Evolutionary conservation across 2,797 vertebrate genomes (phyloP).

Genomic region (Euthynnus affinis): DNA sequence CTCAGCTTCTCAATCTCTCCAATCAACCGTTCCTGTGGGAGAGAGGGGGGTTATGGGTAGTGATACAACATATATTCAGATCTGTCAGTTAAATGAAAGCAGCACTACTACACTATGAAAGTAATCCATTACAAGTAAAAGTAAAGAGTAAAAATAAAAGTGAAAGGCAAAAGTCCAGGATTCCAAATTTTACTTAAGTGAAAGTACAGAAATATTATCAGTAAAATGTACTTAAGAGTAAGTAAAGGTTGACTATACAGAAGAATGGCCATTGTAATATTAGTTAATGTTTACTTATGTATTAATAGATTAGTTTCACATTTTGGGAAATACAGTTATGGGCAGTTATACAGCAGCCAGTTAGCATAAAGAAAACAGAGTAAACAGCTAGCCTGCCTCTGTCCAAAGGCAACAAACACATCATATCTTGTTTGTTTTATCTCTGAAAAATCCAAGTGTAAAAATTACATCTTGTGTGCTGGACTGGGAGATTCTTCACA

Average conservation of each 20-base stretch:
- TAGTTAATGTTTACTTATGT: not conserved
- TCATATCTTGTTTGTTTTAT: no score
- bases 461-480: no score
- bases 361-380: not conserved
- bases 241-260: not conserved
- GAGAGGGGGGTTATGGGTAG: not conserved
- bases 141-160: no score
- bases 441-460: no score
- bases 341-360: no score
- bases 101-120: not conserved
- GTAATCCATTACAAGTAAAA: not conserved
- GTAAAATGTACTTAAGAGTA: not conserved
- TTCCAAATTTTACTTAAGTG: not conserved
- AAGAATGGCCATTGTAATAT: not conserved
- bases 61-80: not conserved
- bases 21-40: conserved; percentile 90
- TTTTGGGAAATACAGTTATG: not conserved
- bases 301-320: not conserved
- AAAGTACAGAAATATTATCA: not conserved
- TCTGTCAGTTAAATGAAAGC: not conserved
- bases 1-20: conserved; percentile 96
- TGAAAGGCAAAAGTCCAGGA: not conserved
- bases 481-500: no score
- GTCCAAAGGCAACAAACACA: no score
- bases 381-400: not conserved